Base-by-base conservation (phyloP, 2,113 vertebrate genomes). In the Petroica traversi region DNA sequence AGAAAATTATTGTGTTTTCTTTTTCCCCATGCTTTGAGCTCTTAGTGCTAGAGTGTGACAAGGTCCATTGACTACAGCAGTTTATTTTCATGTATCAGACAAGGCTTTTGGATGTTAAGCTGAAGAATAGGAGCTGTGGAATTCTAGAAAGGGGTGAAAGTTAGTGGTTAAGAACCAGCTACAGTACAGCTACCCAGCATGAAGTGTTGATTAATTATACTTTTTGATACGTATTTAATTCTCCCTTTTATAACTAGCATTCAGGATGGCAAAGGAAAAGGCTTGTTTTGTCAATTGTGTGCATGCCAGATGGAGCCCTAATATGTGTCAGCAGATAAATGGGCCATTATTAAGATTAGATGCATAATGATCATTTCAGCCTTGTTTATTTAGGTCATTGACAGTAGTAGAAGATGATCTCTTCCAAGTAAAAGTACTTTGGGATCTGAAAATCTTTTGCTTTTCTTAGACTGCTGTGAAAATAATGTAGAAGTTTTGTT, bases 261-360 rank as follows among this genome's bases (percentile, higher is more conserved):
- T 93, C 51, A 69, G 79, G 19, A 85, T 91, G 52, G 93, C 43
- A 54, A 69, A 95, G 82, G 54, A 76, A 81, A 88, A 93, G 95
- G 82, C 92, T 94, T 96, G 95, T 94, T 95, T 95, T 96, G 93
- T 95, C 91, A 95, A 54, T 95, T 96, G 80, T 88, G 55, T 89
- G 79, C 48, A 36, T 92, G 85, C 95, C 95, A 96, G 96, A 95
- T 97, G 94, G 95, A 97, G 89, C 78, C 57, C 91, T 97, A 97
- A 96, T 97, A 96, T 94, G 92, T 96, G 93, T 96, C 88, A 93
- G 82, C 85, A 96, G 95, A 96, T 96, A 97, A 97, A 97, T 90
- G 90, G 96, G 91, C 94, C 97, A 96, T 97, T 97, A 97, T 97
- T 96, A 97, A 97, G 96, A 97, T 97, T 97, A 97, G 93, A 97